Conservation (phyloP, 2,797 vertebrate genomes). For the Semotilus atromaculatus region DNA sequence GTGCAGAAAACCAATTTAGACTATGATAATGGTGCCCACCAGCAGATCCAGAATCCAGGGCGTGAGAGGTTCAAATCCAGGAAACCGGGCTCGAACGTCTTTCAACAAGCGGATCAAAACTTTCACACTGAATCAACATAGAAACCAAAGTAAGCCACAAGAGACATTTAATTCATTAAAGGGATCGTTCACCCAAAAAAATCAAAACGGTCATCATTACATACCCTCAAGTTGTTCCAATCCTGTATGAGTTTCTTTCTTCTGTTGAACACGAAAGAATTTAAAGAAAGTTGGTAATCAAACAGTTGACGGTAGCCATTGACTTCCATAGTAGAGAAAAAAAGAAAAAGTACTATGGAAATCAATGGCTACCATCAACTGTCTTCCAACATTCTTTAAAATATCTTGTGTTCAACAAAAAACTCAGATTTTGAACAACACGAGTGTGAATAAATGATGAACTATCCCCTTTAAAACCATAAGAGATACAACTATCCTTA, state of each 20-base stretch:
- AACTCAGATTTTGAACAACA: not conserved
- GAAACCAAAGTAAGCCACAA: not conserved
- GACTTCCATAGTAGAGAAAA: no score
- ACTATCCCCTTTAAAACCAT: not conserved
- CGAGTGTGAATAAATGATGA: not conserved
- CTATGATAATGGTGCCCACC: conserved; percentile 68
- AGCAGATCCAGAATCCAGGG: conserved; percentile 96
- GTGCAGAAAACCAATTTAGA: not conserved
- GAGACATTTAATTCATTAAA: no score
- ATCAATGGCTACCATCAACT: no score
- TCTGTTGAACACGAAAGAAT: no score
- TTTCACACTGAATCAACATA: conserved; percentile 77
- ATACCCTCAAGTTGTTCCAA: no score
- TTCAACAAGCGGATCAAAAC: conserved; percentile 94
- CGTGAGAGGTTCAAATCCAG: conserved; percentile 94
- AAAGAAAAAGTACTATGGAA: no score
- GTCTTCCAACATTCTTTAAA: not conserved
- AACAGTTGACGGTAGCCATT: no score
- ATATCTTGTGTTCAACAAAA: not conserved
- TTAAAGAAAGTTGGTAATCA: no score
- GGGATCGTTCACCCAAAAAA: no score
- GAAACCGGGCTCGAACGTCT: conserved; percentile 89
- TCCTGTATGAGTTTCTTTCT: no score
- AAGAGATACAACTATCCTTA: conserved; percentile 68
- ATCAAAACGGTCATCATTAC: not conserved